A percentile compares a stretch with the other conserved stretches of the same genome.
These are phyloP conservation scores for Scelioninae gen. 1 DNA, from an alignment of 2,888 invertebrate genomes.

Conservation along the genomic window DNA sequence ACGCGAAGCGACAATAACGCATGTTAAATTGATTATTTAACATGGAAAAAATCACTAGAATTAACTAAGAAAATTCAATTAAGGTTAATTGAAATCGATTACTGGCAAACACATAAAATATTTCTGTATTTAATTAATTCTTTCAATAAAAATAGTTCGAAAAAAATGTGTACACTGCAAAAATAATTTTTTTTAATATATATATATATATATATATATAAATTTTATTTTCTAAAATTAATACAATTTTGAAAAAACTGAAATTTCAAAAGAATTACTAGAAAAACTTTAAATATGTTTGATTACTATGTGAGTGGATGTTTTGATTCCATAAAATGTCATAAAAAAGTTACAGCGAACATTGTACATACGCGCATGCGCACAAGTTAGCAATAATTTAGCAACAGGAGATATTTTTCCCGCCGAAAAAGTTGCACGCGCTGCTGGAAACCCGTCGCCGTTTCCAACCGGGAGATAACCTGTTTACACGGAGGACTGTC, in stretches of 20 bases:
- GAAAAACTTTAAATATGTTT: no score
- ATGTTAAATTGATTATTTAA: conserved; percentile 39
- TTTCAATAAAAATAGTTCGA: neutral
- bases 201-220: no score
- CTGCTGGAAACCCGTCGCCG: conserved; percentile 71
- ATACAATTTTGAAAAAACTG: no score
- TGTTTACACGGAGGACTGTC: conserved; percentile 76
- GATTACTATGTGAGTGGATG: no score
- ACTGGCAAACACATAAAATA: neutral
- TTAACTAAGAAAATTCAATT: neutral
- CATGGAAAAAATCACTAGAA: conserved; percentile 3
- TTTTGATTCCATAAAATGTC: no score
- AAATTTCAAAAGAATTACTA: no score
- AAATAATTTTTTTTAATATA: no score
- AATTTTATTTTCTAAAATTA: no score
- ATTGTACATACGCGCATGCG: neutral
- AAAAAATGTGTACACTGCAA: neutral
- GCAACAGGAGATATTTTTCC: conserved; percentile 70
- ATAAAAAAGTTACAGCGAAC: no score
- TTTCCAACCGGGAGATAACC: conserved; percentile 75
- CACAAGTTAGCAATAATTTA: conserved; percentile 76
- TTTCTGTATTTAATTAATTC: no score
- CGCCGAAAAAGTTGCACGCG: conserved; percentile 73
- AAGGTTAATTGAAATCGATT: conserved; percentile 17
- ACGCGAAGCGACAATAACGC: conserved; percentile 35